phyloP scores from a whole-genome alignment of 2,113 vertebrate genomes.

The Cryptoleucopteryx plumbea region DNA sequence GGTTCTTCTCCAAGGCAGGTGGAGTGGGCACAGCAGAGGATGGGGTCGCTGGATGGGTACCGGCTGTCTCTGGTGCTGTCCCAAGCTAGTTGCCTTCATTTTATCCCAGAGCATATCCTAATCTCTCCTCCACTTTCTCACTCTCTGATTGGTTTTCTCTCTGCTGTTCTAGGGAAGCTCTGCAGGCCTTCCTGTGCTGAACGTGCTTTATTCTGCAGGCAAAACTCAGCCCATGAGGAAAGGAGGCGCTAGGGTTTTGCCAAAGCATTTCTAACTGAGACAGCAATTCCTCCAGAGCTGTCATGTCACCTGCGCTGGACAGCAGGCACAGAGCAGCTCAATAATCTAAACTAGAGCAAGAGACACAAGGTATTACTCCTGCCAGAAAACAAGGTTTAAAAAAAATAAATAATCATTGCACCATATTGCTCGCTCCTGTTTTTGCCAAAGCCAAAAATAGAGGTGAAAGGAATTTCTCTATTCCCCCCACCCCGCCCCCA shows the following conservation, averaged over 20 bases:
- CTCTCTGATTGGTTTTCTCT: neutral
- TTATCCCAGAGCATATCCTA: neutral
- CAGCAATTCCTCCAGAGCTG: neutral
- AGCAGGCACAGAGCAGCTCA: neutral
- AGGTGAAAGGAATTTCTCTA: neutral
- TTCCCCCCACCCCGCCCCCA: accelerated
- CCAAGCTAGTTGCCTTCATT: no score
- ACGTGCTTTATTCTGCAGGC: neutral
- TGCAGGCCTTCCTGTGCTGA: neutral
- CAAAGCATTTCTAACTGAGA: accelerated
- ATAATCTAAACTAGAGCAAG: neutral
- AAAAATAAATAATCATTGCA: neutral
- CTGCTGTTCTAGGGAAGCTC: neutral
- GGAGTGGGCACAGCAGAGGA: neutral
- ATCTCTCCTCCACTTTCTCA: neutral
- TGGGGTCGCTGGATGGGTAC: neutral
- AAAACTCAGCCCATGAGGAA: neutral
- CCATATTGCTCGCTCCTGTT: neutral
- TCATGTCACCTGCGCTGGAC: neutral
- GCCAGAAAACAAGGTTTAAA: neutral
- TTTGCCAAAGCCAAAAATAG: neutral
- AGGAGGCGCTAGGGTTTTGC: no score
- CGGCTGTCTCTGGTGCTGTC: no score
- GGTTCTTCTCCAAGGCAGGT: neutral
- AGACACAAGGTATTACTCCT: neutral